Percentiles rank a stretch among this genome's conserved stretches.
Evolutionary conservation across 2,888 invertebrate species (phyloP).

Genomic region (Adelphocoris suturalis): DNA sequence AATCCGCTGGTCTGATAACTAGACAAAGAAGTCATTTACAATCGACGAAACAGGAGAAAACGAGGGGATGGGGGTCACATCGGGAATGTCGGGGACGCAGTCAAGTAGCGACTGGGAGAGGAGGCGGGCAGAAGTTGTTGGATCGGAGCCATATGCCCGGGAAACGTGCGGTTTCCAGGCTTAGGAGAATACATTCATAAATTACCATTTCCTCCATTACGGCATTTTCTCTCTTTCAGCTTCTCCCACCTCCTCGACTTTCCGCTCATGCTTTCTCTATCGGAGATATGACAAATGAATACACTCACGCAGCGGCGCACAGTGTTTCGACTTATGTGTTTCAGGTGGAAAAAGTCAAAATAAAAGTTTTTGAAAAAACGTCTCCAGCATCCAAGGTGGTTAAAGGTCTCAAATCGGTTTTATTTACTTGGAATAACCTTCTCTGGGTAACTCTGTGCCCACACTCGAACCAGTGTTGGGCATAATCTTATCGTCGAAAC

Average conservation of each 20-base stretch:
- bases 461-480: no score
- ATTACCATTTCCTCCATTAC: conserved; percentile 13
- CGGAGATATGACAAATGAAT: no score
- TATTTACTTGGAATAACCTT: no score
- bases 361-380: no score
- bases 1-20: not conserved
- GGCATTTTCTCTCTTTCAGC: not conserved
- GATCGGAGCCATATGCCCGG: not conserved
- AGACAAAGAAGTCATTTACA: not conserved
- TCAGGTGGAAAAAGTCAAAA: no score
- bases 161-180: not conserved
- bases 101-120: not conserved
- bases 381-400: no score
- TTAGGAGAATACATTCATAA: conserved; percentile 23
- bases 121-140: conserved; percentile 1
- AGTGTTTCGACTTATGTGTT: no score
- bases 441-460: no score
- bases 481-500: no score
- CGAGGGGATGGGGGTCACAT: not conserved
- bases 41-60: not conserved
- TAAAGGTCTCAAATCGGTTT: no score
- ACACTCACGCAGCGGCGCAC: no score
- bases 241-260: not conserved
- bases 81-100: not conserved
- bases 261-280: no score